Percentiles rank a stretch among this genome's conserved stretches.
phyloP scores from a whole-genome alignment of 2,113 vertebrate species.

The Pao palembangensis region DNA sequence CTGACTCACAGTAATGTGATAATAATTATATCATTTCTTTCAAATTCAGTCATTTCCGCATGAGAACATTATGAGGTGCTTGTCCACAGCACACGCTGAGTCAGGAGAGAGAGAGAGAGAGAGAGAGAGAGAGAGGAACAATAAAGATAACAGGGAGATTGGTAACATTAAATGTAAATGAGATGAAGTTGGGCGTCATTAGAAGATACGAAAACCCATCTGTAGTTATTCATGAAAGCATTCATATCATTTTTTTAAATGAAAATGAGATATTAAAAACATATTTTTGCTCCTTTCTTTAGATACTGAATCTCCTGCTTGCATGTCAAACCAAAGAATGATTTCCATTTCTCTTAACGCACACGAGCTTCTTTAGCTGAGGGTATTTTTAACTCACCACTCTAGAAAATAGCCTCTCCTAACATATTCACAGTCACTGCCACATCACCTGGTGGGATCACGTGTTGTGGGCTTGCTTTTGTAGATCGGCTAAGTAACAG shows the following conservation, averaged over 20 bases:
- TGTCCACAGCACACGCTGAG: conserved; percentile 35
- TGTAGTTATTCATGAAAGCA: conserved; percentile 21
- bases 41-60: conserved; percentile 1
- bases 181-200: conserved; percentile 29
- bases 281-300: conserved; percentile 13
- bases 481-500: conserved; percentile 7
- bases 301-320: conserved; percentile 20
- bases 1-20: conserved; percentile 26
- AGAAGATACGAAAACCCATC: conserved; percentile 30
- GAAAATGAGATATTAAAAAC: conserved; percentile 1
- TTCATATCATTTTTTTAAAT: conserved; percentile 8
- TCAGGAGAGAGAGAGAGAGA: conserved; percentile 43
- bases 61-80: conserved; percentile 23
- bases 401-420: conserved; percentile 20
- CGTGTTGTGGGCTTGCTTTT: conserved; percentile 10
- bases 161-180: conserved; percentile 12
- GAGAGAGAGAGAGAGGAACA: conserved; percentile 46
- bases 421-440: conserved; percentile 24
- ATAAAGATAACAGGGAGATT: conserved; percentile 45
- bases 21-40: neutral
- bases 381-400: conserved; percentile 35
- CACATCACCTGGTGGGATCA: conserved; percentile 25
- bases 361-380: conserved; percentile 37
- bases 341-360: conserved; percentile 39
- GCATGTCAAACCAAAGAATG: conserved; percentile 76